phyloP scores from a whole-genome alignment of 2,113 vertebrate genomes.

The Scortum barcoo region DNA sequence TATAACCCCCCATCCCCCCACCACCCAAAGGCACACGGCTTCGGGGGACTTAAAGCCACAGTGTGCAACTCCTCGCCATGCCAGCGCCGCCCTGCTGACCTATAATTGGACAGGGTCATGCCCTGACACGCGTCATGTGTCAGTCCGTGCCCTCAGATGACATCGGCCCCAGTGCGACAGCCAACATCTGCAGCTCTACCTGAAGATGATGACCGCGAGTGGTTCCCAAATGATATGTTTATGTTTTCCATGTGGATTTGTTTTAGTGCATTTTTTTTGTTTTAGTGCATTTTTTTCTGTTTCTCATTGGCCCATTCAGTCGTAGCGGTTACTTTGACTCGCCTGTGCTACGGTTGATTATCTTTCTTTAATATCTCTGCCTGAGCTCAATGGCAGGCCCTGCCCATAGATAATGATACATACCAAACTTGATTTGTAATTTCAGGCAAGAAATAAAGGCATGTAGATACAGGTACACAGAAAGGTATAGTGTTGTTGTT shows the following conservation, averaged over 20 bases:
- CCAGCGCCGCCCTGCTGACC: background rate
- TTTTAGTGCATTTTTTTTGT: conserved; percentile 6
- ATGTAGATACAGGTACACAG: background rate
- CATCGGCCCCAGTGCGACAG: background rate
- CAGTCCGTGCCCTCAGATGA: background rate
- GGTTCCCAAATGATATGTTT: background rate
- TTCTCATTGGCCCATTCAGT: background rate
- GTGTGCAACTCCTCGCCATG: background rate
- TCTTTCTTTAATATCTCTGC: background rate
- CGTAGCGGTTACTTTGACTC: background rate
- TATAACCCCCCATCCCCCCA: background rate
- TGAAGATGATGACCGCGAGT: background rate
- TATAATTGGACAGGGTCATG: conserved; percentile 3
- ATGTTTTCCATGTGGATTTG: background rate
- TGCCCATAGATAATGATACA: background rate
- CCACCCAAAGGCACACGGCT: background rate
- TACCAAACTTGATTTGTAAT: conserved; percentile 9
- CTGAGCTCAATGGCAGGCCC: background rate
- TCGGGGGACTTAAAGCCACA: conserved; percentile 44
- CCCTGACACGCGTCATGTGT: background rate
- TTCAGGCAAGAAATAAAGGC: background rate
- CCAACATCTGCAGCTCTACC: background rate
- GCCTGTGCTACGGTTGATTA: background rate
- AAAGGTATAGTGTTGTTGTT: background rate
- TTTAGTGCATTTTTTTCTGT: background rate